Evolutionary conservation across 2,113 vertebrate species (phyloP), one percentile per base, ranked within the genome.

Genomic region (Sula dactylatra): DNA sequence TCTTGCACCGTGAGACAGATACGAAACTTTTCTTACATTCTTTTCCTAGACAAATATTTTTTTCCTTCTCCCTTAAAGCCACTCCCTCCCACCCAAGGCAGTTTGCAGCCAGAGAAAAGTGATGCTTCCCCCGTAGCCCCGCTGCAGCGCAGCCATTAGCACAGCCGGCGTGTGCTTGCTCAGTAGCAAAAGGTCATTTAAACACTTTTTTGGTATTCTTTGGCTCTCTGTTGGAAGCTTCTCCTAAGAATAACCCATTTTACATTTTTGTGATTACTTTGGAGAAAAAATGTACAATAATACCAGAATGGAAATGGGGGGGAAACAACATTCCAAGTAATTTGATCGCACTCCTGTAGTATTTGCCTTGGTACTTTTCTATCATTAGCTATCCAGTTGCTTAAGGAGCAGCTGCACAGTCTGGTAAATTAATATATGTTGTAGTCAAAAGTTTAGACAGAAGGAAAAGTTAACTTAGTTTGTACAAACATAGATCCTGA

Each of bases 361-460:
- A 79, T 95, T 97, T 95, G 82, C 91, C 86, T 90, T 95, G 93
- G 89, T 96, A 13, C 89, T 97, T 97, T 66, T 81, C 91, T 97
- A 64, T 95, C 96, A 65, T 96, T 95, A 89, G 93, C 93, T 80
- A 4, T 93, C 91, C 94, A 77, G 74, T 95, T 97, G 95, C 72
- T 90, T 86, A 27, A 95, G 91, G 78, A 94, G 96, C 97, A 98
- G 98, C 97, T 98, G 97, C 95, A 62, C 16, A 25, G 94, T 93
- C 97, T 97, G 97, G 91, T 83, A 95, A 80, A 96, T 91, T 76
- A 94, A 97, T 97, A 92, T 61, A 93, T 78, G 88, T 94, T 98
- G 90, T 93, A 91, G 72, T 88, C 88, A 96, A 86, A 93, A 91
- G 84, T 96, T 96, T 38, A 90, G 95, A 82, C 95, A 88, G 69